Evolutionary conservation across 2,888 invertebrate species (phyloP).

Genomic region (Crematogaster levior): DNA sequence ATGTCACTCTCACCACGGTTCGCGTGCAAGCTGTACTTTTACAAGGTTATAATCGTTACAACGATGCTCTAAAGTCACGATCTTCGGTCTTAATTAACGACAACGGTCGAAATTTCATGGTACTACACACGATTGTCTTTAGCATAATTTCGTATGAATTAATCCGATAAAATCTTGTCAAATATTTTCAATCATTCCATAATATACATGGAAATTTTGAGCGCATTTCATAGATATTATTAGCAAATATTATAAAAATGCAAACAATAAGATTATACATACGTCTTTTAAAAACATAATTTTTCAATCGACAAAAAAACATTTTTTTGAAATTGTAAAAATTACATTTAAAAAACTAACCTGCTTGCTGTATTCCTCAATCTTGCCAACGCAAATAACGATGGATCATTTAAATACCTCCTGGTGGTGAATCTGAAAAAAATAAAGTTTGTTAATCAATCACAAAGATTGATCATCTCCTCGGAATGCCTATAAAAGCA

Average conservation of each 20-base stretch:
- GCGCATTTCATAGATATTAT: neutral
- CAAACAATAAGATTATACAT: neutral
- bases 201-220: neutral
- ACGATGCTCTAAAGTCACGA: neutral
- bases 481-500: neutral
- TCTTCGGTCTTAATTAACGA: constrained; percentile 20
- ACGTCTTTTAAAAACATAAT: neutral
- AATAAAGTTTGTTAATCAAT: constrained; percentile 17
- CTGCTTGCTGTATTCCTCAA: neutral
- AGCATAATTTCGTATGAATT: neutral
- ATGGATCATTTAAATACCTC: neutral
- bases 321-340: neutral
- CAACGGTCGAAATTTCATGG: neutral
- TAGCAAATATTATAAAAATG: neutral
- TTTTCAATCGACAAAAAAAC: neutral
- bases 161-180: neutral
- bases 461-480: neutral
- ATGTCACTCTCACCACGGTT: neutral
- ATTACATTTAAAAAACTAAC: neutral
- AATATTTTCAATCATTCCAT: neutral
- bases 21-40: constrained; percentile 22
- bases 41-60: neutral
- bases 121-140: neutral
- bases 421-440: neutral
- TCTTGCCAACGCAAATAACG: no score